Percentiles rank a stretch among this genome's conserved stretches.
Evolutionary conservation across 2,888 invertebrate species (phyloP).

Genomic region (Melieria picta): DNA sequence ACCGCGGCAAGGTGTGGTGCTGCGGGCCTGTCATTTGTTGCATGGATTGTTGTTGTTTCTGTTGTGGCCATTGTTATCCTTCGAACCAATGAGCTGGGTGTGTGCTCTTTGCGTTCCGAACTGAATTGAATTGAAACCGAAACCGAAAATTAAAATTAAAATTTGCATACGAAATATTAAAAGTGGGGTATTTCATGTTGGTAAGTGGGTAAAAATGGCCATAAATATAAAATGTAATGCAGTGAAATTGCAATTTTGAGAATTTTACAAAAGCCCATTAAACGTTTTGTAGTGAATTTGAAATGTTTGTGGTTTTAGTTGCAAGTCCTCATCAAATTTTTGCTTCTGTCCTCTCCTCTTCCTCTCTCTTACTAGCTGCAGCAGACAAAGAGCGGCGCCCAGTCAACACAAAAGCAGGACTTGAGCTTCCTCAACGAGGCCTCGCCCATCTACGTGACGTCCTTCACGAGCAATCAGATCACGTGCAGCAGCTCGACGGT

Average conservation of each 20-base stretch:
- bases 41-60: too few species aligned
- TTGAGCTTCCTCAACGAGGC: conserved; percentile 85
- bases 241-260: not conserved
- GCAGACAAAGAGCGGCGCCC: conserved; percentile 66
- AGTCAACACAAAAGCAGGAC: conserved; percentile 67
- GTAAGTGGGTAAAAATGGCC: too few species aligned
- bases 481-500: conserved; percentile 68
- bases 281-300: too few species aligned
- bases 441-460: conserved; percentile 85
- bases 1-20: too few species aligned
- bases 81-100: too few species aligned
- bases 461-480: conserved; percentile 70
- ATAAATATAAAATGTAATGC: too few species aligned
- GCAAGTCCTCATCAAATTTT: conserved; percentile 8
- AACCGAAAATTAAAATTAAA: not conserved
- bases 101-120: too few species aligned
- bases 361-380: conserved; percentile 50
- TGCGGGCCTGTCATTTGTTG: too few species aligned
- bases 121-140: not conserved
- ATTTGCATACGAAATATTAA: not conserved
- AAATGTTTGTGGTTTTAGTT: not conserved
- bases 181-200: not conserved
- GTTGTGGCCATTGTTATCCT: too few species aligned
- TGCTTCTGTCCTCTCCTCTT: conserved; percentile 8
- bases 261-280: not conserved